phyloP scores from a whole-genome alignment of 2,888 invertebrate species.

The Labia minor region DNA sequence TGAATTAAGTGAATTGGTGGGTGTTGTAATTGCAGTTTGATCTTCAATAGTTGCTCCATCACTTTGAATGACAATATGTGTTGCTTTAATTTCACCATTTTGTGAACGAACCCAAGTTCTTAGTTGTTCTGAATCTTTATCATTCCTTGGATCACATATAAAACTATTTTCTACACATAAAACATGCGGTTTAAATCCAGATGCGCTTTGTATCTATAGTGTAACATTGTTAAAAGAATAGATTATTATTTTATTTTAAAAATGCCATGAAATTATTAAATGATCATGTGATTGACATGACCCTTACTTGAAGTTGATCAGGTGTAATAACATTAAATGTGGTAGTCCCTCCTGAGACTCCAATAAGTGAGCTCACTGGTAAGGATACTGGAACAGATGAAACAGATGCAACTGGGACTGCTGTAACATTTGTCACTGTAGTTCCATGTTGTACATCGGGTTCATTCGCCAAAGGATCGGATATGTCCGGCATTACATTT shows the following conservation, averaged over 20 bases:
- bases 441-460: constrained; percentile 35
- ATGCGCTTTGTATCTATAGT: constrained; percentile 35
- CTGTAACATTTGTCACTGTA: constrained; percentile 32
- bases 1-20: constrained; percentile 32
- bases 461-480: constrained; percentile 41
- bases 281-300: background rate
- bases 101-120: constrained; percentile 32
- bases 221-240: background rate
- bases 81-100: constrained; percentile 57
- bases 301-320: constrained; percentile 56
- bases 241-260: background rate
- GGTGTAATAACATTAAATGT: constrained; percentile 78
- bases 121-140: constrained; percentile 34
- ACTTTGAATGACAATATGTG: constrained; percentile 60
- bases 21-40: constrained; percentile 27
- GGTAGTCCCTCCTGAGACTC: constrained; percentile 49
- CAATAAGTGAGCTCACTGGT: constrained; percentile 69
- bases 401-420: constrained; percentile 42
- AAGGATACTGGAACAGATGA: constrained; percentile 50
- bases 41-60: constrained; percentile 29
- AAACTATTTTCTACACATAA: constrained; percentile 77
- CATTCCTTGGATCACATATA: constrained; percentile 55
- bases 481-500: constrained; percentile 41
- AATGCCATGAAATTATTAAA: background rate
- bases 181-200: constrained; percentile 65